Percentiles rank a stretch among this genome's conserved stretches.
phyloP scores from a whole-genome alignment of 2,797 vertebrate species.

The Bryconaethiops microstoma region DNA sequence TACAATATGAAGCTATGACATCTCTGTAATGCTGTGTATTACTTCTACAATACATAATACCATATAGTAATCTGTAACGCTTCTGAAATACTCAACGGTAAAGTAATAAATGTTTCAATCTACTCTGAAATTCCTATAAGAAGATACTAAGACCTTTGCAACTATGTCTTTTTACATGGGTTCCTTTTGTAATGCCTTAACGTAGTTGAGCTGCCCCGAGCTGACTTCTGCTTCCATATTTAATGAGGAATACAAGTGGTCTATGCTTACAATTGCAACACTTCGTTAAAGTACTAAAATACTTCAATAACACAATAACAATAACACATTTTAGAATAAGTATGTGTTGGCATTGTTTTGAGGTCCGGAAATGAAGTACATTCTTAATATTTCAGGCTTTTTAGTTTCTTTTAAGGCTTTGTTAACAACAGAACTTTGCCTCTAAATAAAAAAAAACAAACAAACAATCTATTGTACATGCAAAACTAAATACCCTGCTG shows the following conservation, averaged over 20 bases:
- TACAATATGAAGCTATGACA: not conserved
- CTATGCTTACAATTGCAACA: too few relatives aligned
- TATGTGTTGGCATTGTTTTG: not conserved
- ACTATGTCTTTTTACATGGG: too few relatives aligned
- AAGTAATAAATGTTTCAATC: not conserved
- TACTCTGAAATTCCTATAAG: not conserved
- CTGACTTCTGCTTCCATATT: too few relatives aligned
- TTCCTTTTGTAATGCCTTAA: too few relatives aligned
- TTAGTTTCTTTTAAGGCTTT: too few relatives aligned
- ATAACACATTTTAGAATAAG: too few relatives aligned
- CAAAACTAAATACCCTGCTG: slow-evolving; percentile 5
- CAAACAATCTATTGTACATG: not conserved
- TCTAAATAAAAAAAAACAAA: not conserved
- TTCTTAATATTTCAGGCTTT: slow-evolving; percentile 12
- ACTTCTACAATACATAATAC: not conserved
- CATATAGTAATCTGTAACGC: not conserved
- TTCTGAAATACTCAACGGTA: not conserved
- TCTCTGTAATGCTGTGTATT: not conserved
- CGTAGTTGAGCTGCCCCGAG: too few relatives aligned
- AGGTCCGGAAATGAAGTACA: slow-evolving; percentile 25
- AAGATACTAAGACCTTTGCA: not conserved
- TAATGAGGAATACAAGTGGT: too few relatives aligned
- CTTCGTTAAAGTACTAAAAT: too few relatives aligned
- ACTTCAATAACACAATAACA: too few relatives aligned
- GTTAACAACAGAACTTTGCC: too few relatives aligned